Percentiles rank a stretch among this genome's conserved stretches.
Evolutionary conservation across 2,113 vertebrate species (phyloP).

Genomic region (Scophthalmus maximus): DNA sequence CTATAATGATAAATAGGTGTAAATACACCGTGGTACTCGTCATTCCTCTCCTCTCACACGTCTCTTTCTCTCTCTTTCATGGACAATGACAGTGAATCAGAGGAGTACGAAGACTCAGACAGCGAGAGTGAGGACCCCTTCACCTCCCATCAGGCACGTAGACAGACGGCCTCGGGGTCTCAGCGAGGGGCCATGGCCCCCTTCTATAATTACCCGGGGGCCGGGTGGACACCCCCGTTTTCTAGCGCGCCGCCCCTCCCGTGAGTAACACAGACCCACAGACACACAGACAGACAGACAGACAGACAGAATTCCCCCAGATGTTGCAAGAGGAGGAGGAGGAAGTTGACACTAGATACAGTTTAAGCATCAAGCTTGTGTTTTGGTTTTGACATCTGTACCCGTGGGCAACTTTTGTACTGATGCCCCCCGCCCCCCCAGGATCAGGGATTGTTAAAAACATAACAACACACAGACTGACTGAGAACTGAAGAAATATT

Average conservation of each 20-base stretch:
- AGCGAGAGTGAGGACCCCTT: slow-evolving; percentile 93
- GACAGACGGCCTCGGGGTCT: slow-evolving; percentile 84
- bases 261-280: slow-evolving; percentile 85
- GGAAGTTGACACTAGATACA: slow-evolving; percentile 34
- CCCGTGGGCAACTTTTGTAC: slow-evolving; percentile 20
- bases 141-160: slow-evolving; percentile 95
- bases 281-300: slow-evolving; percentile 83
- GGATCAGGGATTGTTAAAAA: slow-evolving; percentile 23
- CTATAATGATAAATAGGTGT: background rate
- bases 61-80: slow-evolving; percentile 57
- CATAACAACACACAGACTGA: slow-evolving; percentile 17
- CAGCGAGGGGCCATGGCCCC: slow-evolving; percentile 83
- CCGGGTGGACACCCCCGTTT: slow-evolving; percentile 84
- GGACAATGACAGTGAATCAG: slow-evolving; percentile 83
- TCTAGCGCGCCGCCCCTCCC: slow-evolving; percentile 87
- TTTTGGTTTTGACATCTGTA: slow-evolving; percentile 47
- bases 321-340: slow-evolving; percentile 24
- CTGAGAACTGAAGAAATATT: background rate
- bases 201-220: slow-evolving; percentile 88
- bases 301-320: slow-evolving; percentile 71
- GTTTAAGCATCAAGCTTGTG: slow-evolving; percentile 9
- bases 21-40: background rate
- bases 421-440: slow-evolving; percentile 5
- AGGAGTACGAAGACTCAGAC: slow-evolving; percentile 89
- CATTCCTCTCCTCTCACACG: slow-evolving; percentile 24